A percentile compares a stretch with the other conserved stretches of the same genome.
Evolutionary conservation across 2,113 vertebrate species (phyloP).

Genomic region (Electrona antarctica): DNA sequence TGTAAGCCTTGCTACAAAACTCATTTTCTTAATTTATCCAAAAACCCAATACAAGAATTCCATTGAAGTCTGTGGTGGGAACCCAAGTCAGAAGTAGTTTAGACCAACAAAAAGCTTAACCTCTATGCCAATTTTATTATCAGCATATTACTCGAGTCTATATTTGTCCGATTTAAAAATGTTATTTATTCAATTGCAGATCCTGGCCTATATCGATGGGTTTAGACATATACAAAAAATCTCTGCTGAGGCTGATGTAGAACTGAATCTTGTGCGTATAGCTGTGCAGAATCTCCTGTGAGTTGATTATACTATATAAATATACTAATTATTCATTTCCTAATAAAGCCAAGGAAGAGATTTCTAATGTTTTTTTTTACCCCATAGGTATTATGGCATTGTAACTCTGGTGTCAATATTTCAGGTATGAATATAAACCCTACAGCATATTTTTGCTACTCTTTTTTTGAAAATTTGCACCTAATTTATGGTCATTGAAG

Average conservation of each 20-base stretch:
- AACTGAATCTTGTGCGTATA: constrained; percentile 96
- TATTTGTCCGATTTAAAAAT: not conserved
- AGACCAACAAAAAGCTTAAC: too few species aligned
- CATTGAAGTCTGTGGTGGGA: too few species aligned
- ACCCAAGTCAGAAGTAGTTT: too few species aligned
- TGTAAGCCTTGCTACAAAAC: too few species aligned
- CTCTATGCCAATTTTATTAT: too few species aligned
- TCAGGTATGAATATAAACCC: constrained; percentile 82
- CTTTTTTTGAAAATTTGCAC: not conserved
- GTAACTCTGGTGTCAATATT: constrained; percentile 95
- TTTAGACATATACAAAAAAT: constrained; percentile 98
- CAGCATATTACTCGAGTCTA: too few species aligned
- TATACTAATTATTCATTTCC: constrained; percentile 4
- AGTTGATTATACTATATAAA: constrained; percentile 62
- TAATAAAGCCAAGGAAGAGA: not conserved
- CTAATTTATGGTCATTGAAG: not conserved
- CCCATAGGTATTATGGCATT: constrained; percentile 90
- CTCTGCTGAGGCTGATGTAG: constrained; percentile 93
- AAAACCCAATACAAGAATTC: too few species aligned
- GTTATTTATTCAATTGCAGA: constrained; percentile 73
- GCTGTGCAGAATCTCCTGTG: constrained; percentile 96
- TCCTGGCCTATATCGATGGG: constrained; percentile 93
- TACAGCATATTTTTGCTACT: not conserved
- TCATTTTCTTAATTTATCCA: too few species aligned
- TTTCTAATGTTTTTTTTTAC: constrained; percentile 16